Percentiles rank a stretch among this genome's conserved stretches.
phyloP scores from a whole-genome alignment of 2,113 vertebrate species.

The Lamprotornis superbus region DNA sequence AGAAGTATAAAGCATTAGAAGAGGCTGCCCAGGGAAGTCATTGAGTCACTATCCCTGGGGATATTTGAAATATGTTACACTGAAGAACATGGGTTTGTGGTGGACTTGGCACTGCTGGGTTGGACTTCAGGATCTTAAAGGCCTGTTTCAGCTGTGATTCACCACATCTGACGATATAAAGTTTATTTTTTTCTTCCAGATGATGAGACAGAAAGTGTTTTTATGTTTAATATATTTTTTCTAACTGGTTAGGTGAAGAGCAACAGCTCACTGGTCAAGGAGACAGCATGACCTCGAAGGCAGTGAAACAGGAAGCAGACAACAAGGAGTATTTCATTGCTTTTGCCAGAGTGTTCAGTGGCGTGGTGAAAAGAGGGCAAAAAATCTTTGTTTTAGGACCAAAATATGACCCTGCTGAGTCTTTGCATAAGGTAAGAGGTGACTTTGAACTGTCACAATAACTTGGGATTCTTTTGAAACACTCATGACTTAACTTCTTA shows the following conservation, averaged over 20 bases:
- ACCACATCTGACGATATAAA: background rate
- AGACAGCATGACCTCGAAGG: slow-evolving; percentile 48
- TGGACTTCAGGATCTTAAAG: background rate
- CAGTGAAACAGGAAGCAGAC: slow-evolving; percentile 59
- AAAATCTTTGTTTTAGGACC: slow-evolving; percentile 91
- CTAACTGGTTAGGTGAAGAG: slow-evolving; percentile 60
- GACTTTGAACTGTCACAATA: background rate
- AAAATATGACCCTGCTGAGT: slow-evolving; percentile 88
- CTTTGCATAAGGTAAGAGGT: slow-evolving; percentile 76
- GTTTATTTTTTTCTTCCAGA: background rate
- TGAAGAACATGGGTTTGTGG: background rate
- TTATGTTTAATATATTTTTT: background rate
- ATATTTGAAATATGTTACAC: background rate
- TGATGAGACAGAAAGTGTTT: background rate
- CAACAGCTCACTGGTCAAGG: slow-evolving; percentile 33
- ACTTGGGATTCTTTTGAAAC: background rate
- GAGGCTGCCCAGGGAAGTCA: background rate
- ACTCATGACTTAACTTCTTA: background rate
- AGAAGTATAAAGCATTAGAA: background rate
- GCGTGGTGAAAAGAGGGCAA: slow-evolving; percentile 80
- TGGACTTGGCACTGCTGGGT: background rate
- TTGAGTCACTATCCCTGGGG: background rate
- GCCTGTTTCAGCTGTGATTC: background rate
- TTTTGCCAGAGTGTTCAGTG: slow-evolving; percentile 94
- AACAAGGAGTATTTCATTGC: slow-evolving; percentile 85